Base-by-base conservation (phyloP, 2,797 vertebrate genomes). In the Scleropages formosus region DNA sequence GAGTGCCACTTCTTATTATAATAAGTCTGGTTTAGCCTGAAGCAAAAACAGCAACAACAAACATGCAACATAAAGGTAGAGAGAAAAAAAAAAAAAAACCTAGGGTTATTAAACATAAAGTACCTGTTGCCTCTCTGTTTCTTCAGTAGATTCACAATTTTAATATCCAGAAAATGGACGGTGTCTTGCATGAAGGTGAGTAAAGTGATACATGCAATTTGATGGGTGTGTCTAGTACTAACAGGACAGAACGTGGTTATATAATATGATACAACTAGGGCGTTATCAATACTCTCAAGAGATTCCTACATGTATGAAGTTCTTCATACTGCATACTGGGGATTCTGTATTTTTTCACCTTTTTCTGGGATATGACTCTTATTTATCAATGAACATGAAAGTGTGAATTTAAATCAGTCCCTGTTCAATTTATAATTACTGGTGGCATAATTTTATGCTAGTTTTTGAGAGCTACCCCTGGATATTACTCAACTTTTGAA, bases 401-500 rank as follows among this genome's bases (percentile, higher is more conserved):
- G 64, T 65, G 53, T 66, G 62, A 71, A 73, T 72, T 77, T 58
- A 69, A 76, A 72, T 59, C 31, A 65, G 62, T 39, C 61, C 27
- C 53, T 13, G 10, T 16, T 69, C 62, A 70, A 66, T 73, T 76
- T 67, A 46, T 51, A 79, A 78, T 73, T 65, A 77, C 39, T 56
- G 15, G 59, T 59, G 44, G 74, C 72, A 74, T 74, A 74, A 80
- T 76, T 76, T 73, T 76, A 70, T 70, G 80, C 75, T 82, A 78
- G 31, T 82, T 84, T 82, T 63, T 79, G 70, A 18, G n/a, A 58
- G 61, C 73, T 62, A 66, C 74, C 76, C 59, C 67, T 51, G 75
- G 75, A 71, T 77, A 81, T 79, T 77, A 76, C 78, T 76, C 69
- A 77, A 74, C 72, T 77, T 78, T 78, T 80, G 24, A 77, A 78